These are phyloP conservation scores for Mythimna vitellina DNA, from an alignment of 2,888 invertebrate genomes.

Conservation along the genomic window DNA sequence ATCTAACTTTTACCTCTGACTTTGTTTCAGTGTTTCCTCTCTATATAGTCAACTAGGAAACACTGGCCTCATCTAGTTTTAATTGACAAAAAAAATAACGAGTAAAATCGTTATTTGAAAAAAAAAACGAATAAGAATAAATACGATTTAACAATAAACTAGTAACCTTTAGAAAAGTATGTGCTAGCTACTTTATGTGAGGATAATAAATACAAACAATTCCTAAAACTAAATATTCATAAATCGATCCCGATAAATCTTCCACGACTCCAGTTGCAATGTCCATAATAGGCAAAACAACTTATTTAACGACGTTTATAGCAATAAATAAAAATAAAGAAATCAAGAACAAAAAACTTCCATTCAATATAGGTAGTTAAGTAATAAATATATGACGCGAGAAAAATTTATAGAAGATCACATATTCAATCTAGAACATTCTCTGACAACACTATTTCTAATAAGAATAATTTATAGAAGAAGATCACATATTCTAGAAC, in stretches of 20 bases:
- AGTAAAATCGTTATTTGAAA: too few species aligned
- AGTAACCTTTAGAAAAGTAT: background rate
- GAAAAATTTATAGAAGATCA: slow-evolving; percentile 5
- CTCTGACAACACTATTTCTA: slow-evolving; percentile 12
- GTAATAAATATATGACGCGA: background rate
- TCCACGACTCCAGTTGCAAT: slow-evolving; percentile 24
- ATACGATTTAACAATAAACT: background rate
- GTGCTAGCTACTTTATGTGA: background rate
- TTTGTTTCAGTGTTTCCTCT: too few species aligned
- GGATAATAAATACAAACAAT: background rate
- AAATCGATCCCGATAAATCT: slow-evolving; percentile 30
- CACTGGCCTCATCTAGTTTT: too few species aligned
- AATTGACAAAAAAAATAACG: too few species aligned
- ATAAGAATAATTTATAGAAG: slow-evolving; percentile 11
- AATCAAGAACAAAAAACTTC: slow-evolving; percentile 19
- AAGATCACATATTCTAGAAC: slow-evolving; percentile 24
- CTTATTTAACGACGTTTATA: slow-evolving; percentile 23
- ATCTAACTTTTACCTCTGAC: too few species aligned
- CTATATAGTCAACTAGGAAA: too few species aligned
- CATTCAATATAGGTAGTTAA: background rate
- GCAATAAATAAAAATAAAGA: slow-evolving; percentile 33
- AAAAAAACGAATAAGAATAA: too few species aligned
- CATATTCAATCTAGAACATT: slow-evolving; percentile 28
- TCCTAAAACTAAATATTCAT: background rate
- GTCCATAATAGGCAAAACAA: slow-evolving; percentile 26